phyloP scores from a whole-genome alignment of 2,113 vertebrate genomes.

The Crypturellus undulatus region DNA sequence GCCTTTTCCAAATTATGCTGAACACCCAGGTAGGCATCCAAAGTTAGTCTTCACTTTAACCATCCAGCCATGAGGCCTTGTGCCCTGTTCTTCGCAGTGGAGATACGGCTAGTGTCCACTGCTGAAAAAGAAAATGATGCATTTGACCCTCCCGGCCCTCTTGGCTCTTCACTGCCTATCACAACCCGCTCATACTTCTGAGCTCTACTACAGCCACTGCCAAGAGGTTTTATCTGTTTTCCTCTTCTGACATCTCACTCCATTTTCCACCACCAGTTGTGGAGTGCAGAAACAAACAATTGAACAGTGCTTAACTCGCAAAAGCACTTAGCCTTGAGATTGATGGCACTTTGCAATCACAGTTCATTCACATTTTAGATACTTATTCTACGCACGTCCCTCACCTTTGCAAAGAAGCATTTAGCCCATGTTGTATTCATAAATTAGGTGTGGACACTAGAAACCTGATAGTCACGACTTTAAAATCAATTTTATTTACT shows the following conservation, averaged over 20 bases:
- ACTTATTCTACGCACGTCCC: background rate
- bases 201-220: background rate
- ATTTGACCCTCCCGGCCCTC: background rate
- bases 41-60: background rate
- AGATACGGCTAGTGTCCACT: background rate
- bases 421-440: background rate
- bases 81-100: background rate
- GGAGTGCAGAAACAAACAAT: background rate
- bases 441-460: background rate
- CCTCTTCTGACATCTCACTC: background rate
- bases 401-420: background rate
- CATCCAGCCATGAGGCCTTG: background rate
- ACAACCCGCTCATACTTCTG: background rate
- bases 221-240: background rate
- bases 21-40: background rate
- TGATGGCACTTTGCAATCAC: background rate
- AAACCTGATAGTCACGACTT: background rate
- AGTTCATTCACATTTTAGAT: constrained; percentile 8
- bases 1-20: background rate
- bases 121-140: background rate
- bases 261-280: background rate
- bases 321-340: background rate
- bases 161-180: background rate
- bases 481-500: constrained; percentile 53
- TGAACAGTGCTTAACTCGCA: background rate